Conservation (phyloP, 1,140 invertebrate genomes). For the Drosophila yakuba region DNA sequence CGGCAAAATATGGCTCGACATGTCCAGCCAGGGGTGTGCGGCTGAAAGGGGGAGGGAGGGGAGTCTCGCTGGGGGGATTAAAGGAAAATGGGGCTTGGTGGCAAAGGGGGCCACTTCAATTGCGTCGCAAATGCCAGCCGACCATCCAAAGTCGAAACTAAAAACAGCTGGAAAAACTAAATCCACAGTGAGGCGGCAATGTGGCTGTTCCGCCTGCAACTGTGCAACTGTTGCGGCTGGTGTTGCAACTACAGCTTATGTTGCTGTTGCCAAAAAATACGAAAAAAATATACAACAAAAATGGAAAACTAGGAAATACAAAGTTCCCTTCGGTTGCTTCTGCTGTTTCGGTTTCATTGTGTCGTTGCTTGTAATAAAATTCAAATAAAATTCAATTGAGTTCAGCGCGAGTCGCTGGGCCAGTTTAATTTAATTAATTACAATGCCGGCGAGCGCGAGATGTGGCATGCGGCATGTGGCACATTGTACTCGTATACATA, state of each 20-base stretch:
- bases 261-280: conserved; percentile 7
- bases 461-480: conserved; percentile 27
- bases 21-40: conserved; percentile 20
- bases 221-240: not conserved
- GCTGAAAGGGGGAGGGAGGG: not conserved
- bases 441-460: conserved; percentile 31
- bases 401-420: conserved; percentile 68
- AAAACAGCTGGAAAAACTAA: conserved; percentile 60
- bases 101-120: conserved; percentile 48
- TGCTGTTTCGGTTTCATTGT: conserved; percentile 14
- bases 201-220: conserved; percentile 4
- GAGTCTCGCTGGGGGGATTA: not conserved
- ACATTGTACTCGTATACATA: not conserved
- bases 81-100: not conserved
- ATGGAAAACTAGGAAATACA: too few species aligned
- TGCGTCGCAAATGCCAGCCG: conserved; percentile 64
- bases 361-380: conserved; percentile 74
- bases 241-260: not conserved
- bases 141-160: conserved; percentile 55
- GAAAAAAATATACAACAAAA: conserved; percentile 22
- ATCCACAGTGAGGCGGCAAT: conserved; percentile 12
- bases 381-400: conserved; percentile 83
- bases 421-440: conserved; percentile 82
- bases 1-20: conserved; percentile 81
- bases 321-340: not conserved